A percentile compares a stretch with the other conserved stretches of the same genome.
phyloP scores from a whole-genome alignment of 2,888 invertebrate species.

The Synanthedon formicaeformis region DNA sequence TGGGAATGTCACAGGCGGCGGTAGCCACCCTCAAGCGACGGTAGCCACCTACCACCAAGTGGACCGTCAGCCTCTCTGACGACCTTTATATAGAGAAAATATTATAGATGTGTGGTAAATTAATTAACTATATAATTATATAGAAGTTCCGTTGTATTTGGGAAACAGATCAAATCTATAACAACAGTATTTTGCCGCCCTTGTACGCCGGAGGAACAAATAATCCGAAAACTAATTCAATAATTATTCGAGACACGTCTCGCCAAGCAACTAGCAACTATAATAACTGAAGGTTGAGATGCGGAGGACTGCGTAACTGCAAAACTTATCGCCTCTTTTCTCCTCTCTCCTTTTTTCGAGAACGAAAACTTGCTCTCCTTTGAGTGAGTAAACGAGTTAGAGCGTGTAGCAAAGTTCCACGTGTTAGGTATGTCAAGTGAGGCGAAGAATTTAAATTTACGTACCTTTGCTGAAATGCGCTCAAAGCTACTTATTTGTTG shows the following conservation, averaged over 20 bases:
- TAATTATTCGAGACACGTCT: conserved; percentile 25
- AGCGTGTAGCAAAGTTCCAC: conserved; percentile 12
- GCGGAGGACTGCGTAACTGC: conserved; percentile 8
- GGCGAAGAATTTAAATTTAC: conserved; percentile 19
- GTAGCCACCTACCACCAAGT: background rate
- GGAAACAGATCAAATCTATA: conserved; percentile 15
- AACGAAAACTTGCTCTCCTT: conserved; percentile 7
- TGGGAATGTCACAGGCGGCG: background rate
- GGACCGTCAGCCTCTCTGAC: background rate
- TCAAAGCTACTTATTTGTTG: no score
- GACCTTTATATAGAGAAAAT: background rate
- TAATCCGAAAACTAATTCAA: conserved; percentile 22
- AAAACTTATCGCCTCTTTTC: conserved; percentile 7
- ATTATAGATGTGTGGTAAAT: no score
- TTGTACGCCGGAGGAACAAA: conserved; percentile 20
- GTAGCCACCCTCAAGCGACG: background rate
- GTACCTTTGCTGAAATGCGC: conserved; percentile 4
- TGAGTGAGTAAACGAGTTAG: conserved; percentile 21
- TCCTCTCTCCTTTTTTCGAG: background rate
- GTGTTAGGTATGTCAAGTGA: conserved; percentile 12
- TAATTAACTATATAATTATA: no score
- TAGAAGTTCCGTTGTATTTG: no score
- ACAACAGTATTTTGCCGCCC: conserved; percentile 24
- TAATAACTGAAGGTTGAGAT: conserved; percentile 16
- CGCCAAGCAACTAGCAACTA: conserved; percentile 14